Conservation (phyloP, 1,140 invertebrate species). For the Ruditapes philippinarum region DNA sequence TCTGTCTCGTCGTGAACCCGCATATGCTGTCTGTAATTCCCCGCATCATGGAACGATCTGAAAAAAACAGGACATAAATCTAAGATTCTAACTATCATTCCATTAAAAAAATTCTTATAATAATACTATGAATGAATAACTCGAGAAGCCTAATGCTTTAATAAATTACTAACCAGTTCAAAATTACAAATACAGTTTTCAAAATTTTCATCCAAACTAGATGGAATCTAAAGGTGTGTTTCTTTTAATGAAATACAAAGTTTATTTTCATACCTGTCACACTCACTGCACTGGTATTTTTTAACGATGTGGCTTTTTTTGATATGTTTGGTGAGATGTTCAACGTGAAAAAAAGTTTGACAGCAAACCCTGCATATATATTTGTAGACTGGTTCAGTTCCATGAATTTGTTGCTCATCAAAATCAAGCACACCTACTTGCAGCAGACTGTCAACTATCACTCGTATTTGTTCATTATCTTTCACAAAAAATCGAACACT, state of each 20-base stretch:
- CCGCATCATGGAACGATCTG: conserved; percentile 61
- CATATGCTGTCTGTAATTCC: conserved; percentile 65
- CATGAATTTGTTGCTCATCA: neutral
- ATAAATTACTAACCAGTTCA: too few relatives aligned
- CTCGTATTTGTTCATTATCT: conserved; percentile 52
- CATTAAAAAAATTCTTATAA: too few relatives aligned
- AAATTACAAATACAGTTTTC: too few relatives aligned
- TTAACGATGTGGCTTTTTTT: conserved; percentile 55
- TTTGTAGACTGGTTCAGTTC: conserved; percentile 6
- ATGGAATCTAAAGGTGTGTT: too few relatives aligned
- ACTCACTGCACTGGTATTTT: conserved; percentile 57
- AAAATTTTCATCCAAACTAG: too few relatives aligned
- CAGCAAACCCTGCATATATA: conserved; percentile 48
- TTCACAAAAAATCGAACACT: conserved; percentile 39
- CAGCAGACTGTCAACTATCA: conserved; percentile 20
- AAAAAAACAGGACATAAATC: too few relatives aligned
- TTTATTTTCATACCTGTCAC: conserved; percentile 39
- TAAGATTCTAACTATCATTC: too few relatives aligned
- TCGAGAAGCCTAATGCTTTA: too few relatives aligned
- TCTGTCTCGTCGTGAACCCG: conserved; percentile 53
- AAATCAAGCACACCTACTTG: conserved; percentile 11
- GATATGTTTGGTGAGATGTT: conserved; percentile 55
- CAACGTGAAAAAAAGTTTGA: conserved; percentile 52
- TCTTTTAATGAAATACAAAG: too few relatives aligned
- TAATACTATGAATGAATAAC: too few relatives aligned